Conservation (phyloP, 2,888 invertebrate genomes). For the Petrophora chlorosata region DNA sequence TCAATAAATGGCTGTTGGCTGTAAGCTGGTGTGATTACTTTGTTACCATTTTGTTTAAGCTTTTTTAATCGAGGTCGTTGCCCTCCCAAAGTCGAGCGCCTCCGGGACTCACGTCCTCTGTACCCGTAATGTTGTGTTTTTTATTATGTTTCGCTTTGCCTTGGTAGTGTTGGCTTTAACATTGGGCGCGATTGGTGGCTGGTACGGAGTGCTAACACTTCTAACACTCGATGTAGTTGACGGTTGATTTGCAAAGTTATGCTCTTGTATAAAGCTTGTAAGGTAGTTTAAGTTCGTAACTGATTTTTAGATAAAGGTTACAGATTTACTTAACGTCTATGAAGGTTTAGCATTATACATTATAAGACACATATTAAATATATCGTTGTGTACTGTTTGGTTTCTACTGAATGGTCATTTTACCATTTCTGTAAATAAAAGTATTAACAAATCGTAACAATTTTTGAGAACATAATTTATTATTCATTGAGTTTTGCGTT, state of each 20-base stretch:
- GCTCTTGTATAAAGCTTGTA: conserved; percentile 58
- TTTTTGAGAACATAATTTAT: conserved; percentile 43
- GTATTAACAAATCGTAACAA: conserved; percentile 50
- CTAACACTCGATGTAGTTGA: conserved; percentile 71
- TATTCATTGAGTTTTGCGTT: conserved; percentile 48
- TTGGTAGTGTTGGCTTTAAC: conserved; percentile 82
- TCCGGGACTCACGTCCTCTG: conserved; percentile 80
- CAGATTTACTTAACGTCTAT: conserved; percentile 27
- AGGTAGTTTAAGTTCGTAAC: conserved; percentile 29
- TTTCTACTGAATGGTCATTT: conserved; percentile 28
- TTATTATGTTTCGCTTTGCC: conserved; percentile 77
- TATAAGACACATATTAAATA: not conserved
- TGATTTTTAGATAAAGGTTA: conserved; percentile 33
- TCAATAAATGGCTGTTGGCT: conserved; percentile 69
- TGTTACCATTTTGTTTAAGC: conserved; percentile 68
- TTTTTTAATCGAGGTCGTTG: conserved; percentile 60
- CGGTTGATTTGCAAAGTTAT: conserved; percentile 70
- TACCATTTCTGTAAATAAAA: conserved; percentile 38
- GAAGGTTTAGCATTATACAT: not conserved
- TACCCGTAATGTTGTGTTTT: conserved; percentile 80
- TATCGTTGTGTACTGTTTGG: conserved; percentile 18
- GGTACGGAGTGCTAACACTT: conserved; percentile 80
- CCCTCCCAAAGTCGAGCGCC: conserved; percentile 61
- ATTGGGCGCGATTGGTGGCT: conserved; percentile 73
- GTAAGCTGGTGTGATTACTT: conserved; percentile 75